Conservation (phyloP, 2,113 vertebrate genomes). For the Noturus placidus region DNA sequence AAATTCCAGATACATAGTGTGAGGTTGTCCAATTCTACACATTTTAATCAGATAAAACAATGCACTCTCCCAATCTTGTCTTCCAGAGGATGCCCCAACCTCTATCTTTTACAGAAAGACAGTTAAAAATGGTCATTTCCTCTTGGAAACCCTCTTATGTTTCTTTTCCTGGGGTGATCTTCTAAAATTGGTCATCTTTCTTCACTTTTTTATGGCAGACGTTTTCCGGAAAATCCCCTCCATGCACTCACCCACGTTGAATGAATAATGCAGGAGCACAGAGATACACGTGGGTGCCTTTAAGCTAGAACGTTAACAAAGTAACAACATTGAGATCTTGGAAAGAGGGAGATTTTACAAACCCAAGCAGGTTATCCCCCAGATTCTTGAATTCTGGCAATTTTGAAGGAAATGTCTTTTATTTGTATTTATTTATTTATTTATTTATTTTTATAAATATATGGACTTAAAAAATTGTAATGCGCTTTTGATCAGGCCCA, state of each 20-base stretch:
- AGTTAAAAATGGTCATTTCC: neutral
- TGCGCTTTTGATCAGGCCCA: neutral
- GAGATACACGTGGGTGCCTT: constrained; percentile 31
- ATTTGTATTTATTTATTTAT: too few species aligned
- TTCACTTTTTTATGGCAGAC: neutral
- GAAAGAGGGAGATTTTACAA: neutral
- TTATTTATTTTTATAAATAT: neutral
- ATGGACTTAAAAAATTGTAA: neutral
- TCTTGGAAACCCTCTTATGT: constrained; percentile 1
- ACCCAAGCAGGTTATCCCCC: neutral
- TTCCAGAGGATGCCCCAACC: neutral
- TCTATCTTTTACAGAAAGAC: constrained; percentile 14
- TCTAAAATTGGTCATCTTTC: constrained; percentile 24
- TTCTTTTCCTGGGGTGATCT: neutral
- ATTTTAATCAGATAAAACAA: neutral
- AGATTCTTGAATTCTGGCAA: neutral
- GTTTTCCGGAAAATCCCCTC: constrained; percentile 53
- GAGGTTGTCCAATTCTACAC: neutral
- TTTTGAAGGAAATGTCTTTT: neutral
- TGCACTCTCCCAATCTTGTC: neutral
- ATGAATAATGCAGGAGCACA: constrained; percentile 52
- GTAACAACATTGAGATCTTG: neutral
- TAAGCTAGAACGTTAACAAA: neutral
- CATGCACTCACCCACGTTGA: constrained; percentile 48
- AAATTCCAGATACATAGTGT: neutral